phyloP scores from a whole-genome alignment of 2,797 vertebrate genomes.

The Leucoraja ocellata region DNA sequence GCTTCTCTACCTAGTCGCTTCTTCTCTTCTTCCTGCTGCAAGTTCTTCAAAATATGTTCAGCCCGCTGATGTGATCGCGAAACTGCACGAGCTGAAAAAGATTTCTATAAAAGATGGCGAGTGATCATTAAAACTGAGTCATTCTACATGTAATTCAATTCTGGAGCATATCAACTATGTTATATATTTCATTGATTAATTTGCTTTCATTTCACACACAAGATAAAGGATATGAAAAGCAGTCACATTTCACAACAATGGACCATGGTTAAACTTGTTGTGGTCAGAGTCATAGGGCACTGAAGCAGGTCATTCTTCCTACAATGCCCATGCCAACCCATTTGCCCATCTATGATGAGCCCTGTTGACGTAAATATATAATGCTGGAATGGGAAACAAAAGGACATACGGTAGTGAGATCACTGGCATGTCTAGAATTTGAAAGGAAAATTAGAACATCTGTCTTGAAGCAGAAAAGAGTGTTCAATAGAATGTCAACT shows the following conservation, averaged over 20 bases:
- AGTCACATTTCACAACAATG: background rate
- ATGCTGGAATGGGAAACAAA: no score
- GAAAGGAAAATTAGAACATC: background rate
- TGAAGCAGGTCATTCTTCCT: no score
- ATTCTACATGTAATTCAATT: background rate
- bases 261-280: no score
- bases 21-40: slow-evolving; percentile 97
- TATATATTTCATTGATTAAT: background rate
- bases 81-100: slow-evolving; percentile 92
- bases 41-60: slow-evolving; percentile 95
- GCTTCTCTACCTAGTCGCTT: slow-evolving; percentile 88
- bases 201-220: background rate
- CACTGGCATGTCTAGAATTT: no score
- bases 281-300: no score
- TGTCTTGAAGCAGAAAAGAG: background rate
- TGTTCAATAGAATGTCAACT: background rate
- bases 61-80: slow-evolving; percentile 95
- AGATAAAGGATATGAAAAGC: background rate
- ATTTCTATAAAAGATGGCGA: slow-evolving; percentile 67
- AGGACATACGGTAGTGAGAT: no score
- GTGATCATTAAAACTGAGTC: background rate
- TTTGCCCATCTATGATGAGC: no score
- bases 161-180: background rate
- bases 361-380: no score
- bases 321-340: no score